phyloP scores from a whole-genome alignment of 2,113 vertebrate species.

The Ammodytes dubius region DNA sequence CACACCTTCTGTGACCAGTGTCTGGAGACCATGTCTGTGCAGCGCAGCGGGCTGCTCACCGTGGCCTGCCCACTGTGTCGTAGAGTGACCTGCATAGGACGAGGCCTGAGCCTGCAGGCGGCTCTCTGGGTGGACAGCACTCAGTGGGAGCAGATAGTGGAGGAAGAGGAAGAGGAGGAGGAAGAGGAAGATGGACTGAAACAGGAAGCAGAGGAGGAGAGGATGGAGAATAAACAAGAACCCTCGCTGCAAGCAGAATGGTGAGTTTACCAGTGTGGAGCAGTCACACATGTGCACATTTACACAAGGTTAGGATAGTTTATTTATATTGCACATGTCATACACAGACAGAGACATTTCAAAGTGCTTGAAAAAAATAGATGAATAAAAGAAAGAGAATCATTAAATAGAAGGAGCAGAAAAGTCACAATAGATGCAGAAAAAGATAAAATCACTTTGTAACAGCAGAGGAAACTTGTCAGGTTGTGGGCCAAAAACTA shows the following conservation, averaged over 20 bases:
- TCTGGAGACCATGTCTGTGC: constrained; percentile 76
- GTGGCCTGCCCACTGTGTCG: constrained; percentile 83
- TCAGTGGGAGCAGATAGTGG: constrained; percentile 80
- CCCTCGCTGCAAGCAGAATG: constrained; percentile 57
- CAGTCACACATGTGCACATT: not conserved
- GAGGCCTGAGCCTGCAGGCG: constrained; percentile 67
- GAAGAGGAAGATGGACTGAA: constrained; percentile 12
- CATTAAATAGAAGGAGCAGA: too few species aligned
- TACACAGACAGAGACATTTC: too few species aligned
- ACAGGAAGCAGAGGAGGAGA: constrained; percentile 40
- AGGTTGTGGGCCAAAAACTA: too few species aligned
- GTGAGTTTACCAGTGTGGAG: constrained; percentile 64
- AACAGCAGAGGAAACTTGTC: too few species aligned
- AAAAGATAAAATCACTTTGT: too few species aligned
- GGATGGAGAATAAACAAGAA: constrained; percentile 35
- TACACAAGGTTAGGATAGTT: not conserved
- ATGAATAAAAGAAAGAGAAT: too few species aligned
- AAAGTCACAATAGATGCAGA: too few species aligned
- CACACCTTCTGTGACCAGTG: constrained; percentile 84
- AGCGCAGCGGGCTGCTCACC: constrained; percentile 60
- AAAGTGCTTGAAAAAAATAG: too few species aligned
- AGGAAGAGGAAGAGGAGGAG: constrained; percentile 30
- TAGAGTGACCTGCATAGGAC: constrained; percentile 76
- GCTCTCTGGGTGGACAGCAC: constrained; percentile 80
- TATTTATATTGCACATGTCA: too few species aligned